phyloP scores from a whole-genome alignment of 2,113 vertebrate genomes.

The Aptenodytes forsteri region DNA sequence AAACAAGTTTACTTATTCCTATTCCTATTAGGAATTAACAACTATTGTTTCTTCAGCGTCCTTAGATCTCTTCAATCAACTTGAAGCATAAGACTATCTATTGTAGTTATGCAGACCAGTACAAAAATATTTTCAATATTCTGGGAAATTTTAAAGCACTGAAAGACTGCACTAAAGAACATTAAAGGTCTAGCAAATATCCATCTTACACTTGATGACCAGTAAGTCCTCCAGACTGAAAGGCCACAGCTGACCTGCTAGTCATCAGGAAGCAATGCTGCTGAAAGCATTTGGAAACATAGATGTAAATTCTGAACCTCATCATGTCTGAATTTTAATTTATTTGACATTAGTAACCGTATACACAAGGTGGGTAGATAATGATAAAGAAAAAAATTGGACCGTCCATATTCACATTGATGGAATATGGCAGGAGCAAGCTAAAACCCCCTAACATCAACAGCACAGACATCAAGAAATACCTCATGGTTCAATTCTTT shows the following conservation, averaged over 20 bases:
- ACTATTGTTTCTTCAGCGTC: not conserved
- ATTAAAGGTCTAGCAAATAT: not conserved
- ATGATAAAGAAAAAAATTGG: not conserved
- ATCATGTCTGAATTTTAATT: not conserved
- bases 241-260: not conserved
- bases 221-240: not conserved
- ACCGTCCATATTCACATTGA: not conserved
- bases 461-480: not conserved
- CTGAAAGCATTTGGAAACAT: not conserved
- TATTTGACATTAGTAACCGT: not conserved
- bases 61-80: not conserved
- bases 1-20: not conserved
- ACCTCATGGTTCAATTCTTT: not conserved
- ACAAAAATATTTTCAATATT: not conserved
- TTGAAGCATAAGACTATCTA: not conserved
- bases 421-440: not conserved
- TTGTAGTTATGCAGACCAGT: not conserved
- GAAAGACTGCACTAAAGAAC: not conserved
- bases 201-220: not conserved
- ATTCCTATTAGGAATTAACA: not conserved
- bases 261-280: not conserved
- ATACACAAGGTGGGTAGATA: not conserved
- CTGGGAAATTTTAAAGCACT: not conserved
- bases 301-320: not conserved
- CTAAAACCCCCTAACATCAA: not conserved